Evolutionary conservation across 2,888 invertebrate genomes (phyloP).

Genomic region (Lasioglossum marginatum): DNA sequence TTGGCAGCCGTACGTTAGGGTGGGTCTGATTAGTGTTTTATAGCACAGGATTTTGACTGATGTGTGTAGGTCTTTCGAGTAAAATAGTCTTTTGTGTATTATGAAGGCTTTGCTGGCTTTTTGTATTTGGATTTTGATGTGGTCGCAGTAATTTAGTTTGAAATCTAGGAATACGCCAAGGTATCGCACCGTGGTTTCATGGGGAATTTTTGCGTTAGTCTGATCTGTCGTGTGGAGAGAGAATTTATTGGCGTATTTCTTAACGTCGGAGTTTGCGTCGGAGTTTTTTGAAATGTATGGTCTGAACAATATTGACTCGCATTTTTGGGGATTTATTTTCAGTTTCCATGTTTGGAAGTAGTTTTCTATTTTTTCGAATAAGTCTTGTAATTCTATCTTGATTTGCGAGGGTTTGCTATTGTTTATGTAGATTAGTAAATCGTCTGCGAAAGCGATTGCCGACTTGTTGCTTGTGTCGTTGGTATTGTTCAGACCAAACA

Average conservation of each 20-base stretch:
- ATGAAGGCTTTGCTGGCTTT: slow-evolving; percentile 62
- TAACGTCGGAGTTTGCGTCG: not conserved
- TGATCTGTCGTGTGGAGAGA: not conserved
- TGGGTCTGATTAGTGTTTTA: not conserved
- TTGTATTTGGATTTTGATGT: slow-evolving; percentile 30
- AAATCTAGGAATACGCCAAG: slow-evolving; percentile 51
- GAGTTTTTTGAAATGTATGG: slow-evolving; percentile 21
- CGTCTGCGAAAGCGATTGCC: no score
- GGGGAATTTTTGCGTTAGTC: not conserved
- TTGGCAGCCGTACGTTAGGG: not conserved
- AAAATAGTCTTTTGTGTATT: slow-evolving; percentile 42
- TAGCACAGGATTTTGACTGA: slow-evolving; percentile 24
- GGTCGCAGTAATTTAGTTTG: slow-evolving; percentile 25
- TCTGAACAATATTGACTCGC: slow-evolving; percentile 34
- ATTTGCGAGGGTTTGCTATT: no score
- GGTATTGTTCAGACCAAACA: slow-evolving; percentile 14
- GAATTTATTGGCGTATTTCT: not conserved
- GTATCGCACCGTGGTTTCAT: slow-evolving; percentile 41
- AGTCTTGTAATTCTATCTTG: no score
- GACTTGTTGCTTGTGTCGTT: not conserved
- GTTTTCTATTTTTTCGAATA: no score
- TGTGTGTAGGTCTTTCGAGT: slow-evolving; percentile 36
- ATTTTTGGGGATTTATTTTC: not conserved
- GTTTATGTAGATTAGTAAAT: no score
- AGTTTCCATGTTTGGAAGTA: no score